phyloP scores from a whole-genome alignment of 2,888 invertebrate species.

The Panzeria rudis region DNA sequence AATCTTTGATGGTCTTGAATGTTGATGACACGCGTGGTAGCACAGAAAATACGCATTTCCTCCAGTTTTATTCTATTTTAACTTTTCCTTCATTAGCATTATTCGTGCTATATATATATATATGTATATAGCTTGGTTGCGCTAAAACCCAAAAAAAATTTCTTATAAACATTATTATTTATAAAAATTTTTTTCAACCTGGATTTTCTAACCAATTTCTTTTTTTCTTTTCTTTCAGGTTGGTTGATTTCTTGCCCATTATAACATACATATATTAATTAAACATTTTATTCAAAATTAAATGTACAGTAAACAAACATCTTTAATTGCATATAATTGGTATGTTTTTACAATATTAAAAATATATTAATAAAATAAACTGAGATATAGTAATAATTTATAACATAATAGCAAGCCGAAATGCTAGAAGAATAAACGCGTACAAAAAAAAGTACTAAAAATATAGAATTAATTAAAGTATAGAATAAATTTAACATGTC shows the following conservation, averaged over 20 bases:
- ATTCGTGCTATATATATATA: too few relatives aligned
- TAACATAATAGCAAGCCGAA: background rate
- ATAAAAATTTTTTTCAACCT: background rate
- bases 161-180: background rate
- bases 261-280: conserved; percentile 12
- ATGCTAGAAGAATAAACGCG: background rate
- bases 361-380: background rate
- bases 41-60: too few relatives aligned
- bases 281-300: background rate
- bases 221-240: conserved; percentile 37
- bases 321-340: conserved; percentile 15
- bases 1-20: too few relatives aligned
- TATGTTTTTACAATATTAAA: conserved; percentile 32
- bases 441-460: background rate
- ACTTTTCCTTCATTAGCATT: too few relatives aligned
- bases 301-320: background rate
- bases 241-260: conserved; percentile 16
- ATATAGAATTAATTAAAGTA: background rate
- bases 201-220: conserved; percentile 9
- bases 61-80: too few relatives aligned
- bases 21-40: too few relatives aligned
- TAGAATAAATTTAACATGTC: background rate
- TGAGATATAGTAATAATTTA: background rate
- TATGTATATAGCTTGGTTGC: too few relatives aligned
- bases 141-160: background rate